These are phyloP conservation scores for Maniola hyperantus DNA, from an alignment of 2,888 invertebrate genomes.

Conservation along the genomic window DNA sequence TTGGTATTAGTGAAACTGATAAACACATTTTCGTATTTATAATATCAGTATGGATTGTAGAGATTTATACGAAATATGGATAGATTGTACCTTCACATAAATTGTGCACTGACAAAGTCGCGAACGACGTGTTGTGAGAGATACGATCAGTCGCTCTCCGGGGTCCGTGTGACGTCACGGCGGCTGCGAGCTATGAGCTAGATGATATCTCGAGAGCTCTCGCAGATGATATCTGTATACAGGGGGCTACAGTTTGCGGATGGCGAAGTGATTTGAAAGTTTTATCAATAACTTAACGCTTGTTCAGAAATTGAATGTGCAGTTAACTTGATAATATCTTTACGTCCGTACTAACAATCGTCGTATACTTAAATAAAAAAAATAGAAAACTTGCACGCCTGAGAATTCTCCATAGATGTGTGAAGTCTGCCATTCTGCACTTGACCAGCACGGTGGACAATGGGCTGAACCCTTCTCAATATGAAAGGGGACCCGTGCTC, in stretches of 20 bases:
- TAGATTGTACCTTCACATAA: not conserved
- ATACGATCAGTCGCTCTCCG: conserved; percentile 18
- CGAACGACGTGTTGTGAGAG: not conserved
- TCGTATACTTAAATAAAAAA: no score
- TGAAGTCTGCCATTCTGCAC: no score
- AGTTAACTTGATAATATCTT: not conserved
- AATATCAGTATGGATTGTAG: no score
- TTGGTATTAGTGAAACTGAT: not conserved
- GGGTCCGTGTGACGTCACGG: conserved; percentile 21
- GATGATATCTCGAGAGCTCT: conserved; percentile 19
- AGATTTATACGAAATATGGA: not conserved
- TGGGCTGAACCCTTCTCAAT: no score
- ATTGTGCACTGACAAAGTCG: not conserved
- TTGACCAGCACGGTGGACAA: no score
- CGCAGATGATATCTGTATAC: conserved; percentile 17
- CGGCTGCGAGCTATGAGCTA: conserved; percentile 8
- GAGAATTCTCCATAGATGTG: no score
- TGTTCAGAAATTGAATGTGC: not conserved
- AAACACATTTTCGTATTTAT: no score
- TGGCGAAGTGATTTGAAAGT: conserved; percentile 3
- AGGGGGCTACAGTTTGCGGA: conserved; percentile 7
- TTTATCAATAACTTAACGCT: not conserved
- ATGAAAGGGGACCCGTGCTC: no score
- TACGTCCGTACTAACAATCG: not conserved
- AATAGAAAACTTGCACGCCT: no score